phyloP scores from a whole-genome alignment of 1,140 invertebrate species.

The Mylabris phalerata region DNA sequence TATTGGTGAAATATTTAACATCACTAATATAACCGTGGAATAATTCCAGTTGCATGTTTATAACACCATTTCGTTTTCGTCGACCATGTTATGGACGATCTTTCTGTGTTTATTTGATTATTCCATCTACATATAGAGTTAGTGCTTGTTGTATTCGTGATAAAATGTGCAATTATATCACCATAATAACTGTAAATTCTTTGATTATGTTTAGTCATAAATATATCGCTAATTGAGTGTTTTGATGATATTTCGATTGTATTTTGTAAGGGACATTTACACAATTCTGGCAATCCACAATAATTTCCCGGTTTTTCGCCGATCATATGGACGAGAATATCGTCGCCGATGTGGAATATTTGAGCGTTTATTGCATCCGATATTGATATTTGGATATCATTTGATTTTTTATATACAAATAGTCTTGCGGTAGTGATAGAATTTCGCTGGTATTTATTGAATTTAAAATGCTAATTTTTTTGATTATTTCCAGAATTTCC shows the following conservation, averaged over 20 bases:
- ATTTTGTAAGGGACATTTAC: constrained; percentile 31
- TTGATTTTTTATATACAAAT: constrained; percentile 35
- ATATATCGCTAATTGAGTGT: constrained; percentile 17
- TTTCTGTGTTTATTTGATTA: constrained; percentile 5
- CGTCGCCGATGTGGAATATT: constrained; percentile 21
- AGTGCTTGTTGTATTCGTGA: constrained; percentile 32
- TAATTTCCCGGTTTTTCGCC: constrained; percentile 22
- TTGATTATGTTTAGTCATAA: constrained; percentile 28
- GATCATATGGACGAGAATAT: constrained; percentile 28
- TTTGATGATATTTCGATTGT: constrained; percentile 30
- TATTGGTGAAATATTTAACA: constrained; percentile 33
- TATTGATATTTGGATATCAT: constrained; percentile 26
- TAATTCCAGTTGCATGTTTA: background rate
- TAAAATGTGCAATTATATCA: constrained; percentile 26
- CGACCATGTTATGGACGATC: constrained; percentile 24
- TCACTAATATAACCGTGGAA: constrained; percentile 32
- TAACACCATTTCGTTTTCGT: constrained; percentile 5
- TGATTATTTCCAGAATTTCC: constrained; percentile 1
- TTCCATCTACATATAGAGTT: constrained; percentile 19
- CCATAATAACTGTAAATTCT: constrained; percentile 32
- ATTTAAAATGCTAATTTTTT: background rate
- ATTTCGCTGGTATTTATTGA: constrained; percentile 3
- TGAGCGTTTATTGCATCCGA: constrained; percentile 24
- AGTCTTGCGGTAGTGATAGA: constrained; percentile 30
- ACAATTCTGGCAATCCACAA: constrained; percentile 31